Percentiles rank a stretch among this genome's conserved stretches.
phyloP scores from a whole-genome alignment of 2,113 vertebrate genomes.

The Diadophis punctatus region DNA sequence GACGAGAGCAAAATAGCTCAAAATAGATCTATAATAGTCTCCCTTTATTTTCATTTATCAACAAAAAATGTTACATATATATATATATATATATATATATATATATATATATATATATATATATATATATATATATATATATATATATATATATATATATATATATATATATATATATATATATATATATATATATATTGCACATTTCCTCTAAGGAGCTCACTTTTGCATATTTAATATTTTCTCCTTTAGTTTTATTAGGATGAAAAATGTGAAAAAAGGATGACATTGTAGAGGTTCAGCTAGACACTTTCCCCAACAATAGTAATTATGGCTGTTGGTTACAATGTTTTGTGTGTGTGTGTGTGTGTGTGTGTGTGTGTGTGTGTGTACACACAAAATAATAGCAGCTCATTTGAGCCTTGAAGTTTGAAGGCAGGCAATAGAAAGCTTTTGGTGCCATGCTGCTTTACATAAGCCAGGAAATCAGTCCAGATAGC shows the following conservation, averaged over 20 bases:
- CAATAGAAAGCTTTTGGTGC: not conserved
- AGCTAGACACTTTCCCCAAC: not conserved
- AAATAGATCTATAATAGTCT: no score
- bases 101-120: no score
- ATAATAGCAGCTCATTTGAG: not conserved
- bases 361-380: not conserved
- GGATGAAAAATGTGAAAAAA: not conserved
- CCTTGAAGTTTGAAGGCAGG: not conserved
- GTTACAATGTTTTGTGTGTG: not conserved
- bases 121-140: no score
- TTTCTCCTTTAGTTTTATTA: not conserved
- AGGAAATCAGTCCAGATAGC: not conserved
- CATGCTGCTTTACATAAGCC: not conserved
- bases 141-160: no score
- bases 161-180: no score
- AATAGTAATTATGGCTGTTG: not conserved
- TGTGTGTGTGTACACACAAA: not conserved
- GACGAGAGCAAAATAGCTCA: no score
- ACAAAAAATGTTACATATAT: no score
- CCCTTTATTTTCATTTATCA: no score
- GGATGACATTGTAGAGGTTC: not conserved
- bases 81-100: no score
- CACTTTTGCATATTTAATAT: not conserved
- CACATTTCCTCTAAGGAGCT: not conserved
- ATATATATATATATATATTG: not conserved